phyloP scores from a whole-genome alignment of 1,140 invertebrate genomes.

The Caenorhabditis briggsae region DNA sequence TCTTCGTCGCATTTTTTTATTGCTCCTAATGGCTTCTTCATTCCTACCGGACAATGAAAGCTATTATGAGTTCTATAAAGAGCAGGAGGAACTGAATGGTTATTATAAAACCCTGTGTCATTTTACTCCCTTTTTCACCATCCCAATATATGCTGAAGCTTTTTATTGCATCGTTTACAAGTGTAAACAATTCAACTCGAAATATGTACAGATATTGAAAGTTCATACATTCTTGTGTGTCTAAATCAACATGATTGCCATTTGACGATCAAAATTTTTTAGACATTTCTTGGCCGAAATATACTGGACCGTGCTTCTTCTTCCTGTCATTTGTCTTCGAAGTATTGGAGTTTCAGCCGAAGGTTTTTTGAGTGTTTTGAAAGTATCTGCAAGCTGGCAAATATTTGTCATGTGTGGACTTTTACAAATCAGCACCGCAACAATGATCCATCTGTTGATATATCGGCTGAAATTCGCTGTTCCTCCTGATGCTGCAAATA shows the following conservation, averaged over 20 bases:
- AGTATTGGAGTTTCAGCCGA: constrained; percentile 12
- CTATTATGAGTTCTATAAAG: constrained; percentile 1
- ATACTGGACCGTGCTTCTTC: constrained; percentile 4
- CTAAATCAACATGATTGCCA: not conserved
- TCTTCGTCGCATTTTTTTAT: not conserved
- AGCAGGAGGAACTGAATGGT: not conserved
- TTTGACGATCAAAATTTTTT: not conserved
- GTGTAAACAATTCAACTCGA: constrained; percentile 31
- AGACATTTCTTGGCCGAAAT: constrained; percentile 20
- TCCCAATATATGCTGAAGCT: not conserved
- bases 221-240: constrained; percentile 18
- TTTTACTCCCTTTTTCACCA: constrained; percentile 6
- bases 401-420: constrained; percentile 33
- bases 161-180: constrained; percentile 8
- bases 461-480: constrained; percentile 14
- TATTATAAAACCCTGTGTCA: constrained; percentile 17
- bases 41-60: constrained; percentile 31
- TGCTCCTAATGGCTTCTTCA: not conserved
- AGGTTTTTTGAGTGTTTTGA: constrained; percentile 5
- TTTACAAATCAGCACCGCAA: constrained; percentile 4
- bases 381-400: not conserved
- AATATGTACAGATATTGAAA: not conserved
- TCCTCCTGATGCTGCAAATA: not conserved
- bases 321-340: not conserved
- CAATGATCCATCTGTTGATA: constrained; percentile 8